Evolutionary conservation across 2,113 vertebrate genomes (phyloP), one percentile per base, ranked within the genome.

Genomic region (Ceyx melanurus): DNA sequence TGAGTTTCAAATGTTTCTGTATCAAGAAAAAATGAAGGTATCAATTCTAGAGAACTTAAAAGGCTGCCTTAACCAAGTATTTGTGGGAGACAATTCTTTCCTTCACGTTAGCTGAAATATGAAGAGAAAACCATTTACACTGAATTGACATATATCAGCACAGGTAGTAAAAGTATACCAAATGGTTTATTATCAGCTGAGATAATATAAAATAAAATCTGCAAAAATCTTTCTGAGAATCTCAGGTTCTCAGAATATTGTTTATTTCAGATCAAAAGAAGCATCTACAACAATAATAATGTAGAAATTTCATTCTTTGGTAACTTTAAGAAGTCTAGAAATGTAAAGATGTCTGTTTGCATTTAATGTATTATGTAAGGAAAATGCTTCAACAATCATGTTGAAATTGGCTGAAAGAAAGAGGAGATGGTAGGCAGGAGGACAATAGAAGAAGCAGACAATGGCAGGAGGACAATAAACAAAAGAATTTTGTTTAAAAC

Each of bases 1-100:
- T 29, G 83, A 57, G 33, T 79, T 81, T 83, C 72, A 87, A 82
- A 86, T 80, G 35, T 61, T 86, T 81, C 26, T 80, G 6, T n/a
- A 76, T 33, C 28, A 81, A 77, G 60, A 96, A 83, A 92, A 93
- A 31, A 13, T 54, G 71, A 84, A 81, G 4, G 23, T 68, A 43
- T 74, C 57, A 94, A 67, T 18, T 70, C 18, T 46, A 76, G 62
- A 93, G 19, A 80, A 58, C 65, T 68, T 84, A 51, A 95, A 95
- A 88, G 15, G 7, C 45, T 73, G 42, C 6, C 13, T 80, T 53
- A 67, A 31, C 48, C 80, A 58, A 70, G 15, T 87, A 42, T 50
- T 42, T 60, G 11, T 66, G 71, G 43, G 13, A 78, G 20, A 62
- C 22, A 74, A 42, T 79, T 21, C 5, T 51, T 29, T 73, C 13